These are phyloP conservation scores for Frankliniella fusca DNA, from an alignment of 2,888 invertebrate species.

Conservation along the genomic window DNA sequence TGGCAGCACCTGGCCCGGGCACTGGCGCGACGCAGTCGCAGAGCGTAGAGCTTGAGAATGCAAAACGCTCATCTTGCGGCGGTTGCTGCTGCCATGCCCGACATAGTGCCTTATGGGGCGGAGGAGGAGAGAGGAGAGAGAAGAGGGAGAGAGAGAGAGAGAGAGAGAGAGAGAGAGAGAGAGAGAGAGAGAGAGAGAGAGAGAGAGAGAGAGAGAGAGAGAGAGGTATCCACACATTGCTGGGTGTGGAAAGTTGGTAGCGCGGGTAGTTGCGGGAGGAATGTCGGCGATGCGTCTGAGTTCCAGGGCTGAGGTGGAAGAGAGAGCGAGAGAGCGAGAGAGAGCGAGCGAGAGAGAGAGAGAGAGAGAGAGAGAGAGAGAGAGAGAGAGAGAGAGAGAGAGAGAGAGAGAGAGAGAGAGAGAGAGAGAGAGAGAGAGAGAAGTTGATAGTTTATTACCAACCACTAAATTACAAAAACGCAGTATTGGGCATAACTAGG, in stretches of 20 bases:
- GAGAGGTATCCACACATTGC: not conserved
- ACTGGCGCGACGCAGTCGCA: no score
- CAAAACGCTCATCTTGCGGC: not conserved
- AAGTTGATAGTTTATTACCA: no score
- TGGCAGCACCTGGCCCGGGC: no score
- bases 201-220: not conserved
- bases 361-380: constrained; percentile 22
- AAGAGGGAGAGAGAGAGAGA: constrained; percentile 1
- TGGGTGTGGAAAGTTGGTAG: no score
- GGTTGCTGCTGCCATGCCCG: no score
- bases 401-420: constrained; percentile 26
- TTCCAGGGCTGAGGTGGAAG: not conserved
- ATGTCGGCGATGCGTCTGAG: no score
- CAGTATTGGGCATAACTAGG: no score
- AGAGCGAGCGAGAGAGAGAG: constrained; percentile 22
- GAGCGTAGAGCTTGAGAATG: not conserved
- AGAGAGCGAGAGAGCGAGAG: constrained; percentile 29
- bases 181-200: not conserved
- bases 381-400: constrained; percentile 27
- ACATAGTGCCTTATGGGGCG: not conserved
- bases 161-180: constrained; percentile 1
- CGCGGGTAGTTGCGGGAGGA: no score
- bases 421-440: no score
- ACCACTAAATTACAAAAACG: no score
- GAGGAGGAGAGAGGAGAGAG: not conserved